Evolutionary conservation across 2,888 invertebrate genomes (phyloP).

Genomic region (Caenorhabditis sulstoni): DNA sequence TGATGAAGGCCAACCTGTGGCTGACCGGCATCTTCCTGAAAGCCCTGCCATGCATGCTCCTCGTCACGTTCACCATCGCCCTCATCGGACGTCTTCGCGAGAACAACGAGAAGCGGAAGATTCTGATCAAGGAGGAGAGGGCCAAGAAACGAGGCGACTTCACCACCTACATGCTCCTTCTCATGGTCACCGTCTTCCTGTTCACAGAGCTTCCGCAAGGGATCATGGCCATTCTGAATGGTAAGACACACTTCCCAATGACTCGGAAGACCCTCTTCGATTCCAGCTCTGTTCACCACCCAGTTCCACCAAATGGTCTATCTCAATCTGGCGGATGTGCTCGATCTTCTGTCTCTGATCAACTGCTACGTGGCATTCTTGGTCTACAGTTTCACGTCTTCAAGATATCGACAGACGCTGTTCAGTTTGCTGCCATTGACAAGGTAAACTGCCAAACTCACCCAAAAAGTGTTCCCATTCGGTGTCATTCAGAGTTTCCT

Average conservation of each 20-base stretch:
- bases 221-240: conserved; percentile 71
- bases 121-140: conserved; percentile 67
- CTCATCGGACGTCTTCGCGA: conserved; percentile 62
- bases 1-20: conserved; percentile 74
- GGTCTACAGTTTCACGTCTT: conserved; percentile 71
- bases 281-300: conserved; percentile 68
- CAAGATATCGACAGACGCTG: conserved; percentile 68
- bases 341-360: conserved; percentile 71
- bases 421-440: conserved; percentile 62
- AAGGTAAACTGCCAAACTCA: no score
- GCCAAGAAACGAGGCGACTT: conserved; percentile 63
- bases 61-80: conserved; percentile 68
- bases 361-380: conserved; percentile 76
- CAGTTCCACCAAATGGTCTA: conserved; percentile 74
- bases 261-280: no score
- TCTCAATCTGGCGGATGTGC: conserved; percentile 67
- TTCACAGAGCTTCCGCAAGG: conserved; percentile 86
- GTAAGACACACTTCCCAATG: conserved; percentile 32
- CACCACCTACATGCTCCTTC: conserved; percentile 83
- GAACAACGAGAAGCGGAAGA: conserved; percentile 65
- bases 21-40: conserved; percentile 71
- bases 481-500: conserved; percentile 53
- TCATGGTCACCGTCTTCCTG: conserved; percentile 87
- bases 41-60: conserved; percentile 66
- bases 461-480: no score